Evolutionary conservation across 1,140 invertebrate genomes (phyloP).

Genomic region (Anagrus nilaparvatae): DNA sequence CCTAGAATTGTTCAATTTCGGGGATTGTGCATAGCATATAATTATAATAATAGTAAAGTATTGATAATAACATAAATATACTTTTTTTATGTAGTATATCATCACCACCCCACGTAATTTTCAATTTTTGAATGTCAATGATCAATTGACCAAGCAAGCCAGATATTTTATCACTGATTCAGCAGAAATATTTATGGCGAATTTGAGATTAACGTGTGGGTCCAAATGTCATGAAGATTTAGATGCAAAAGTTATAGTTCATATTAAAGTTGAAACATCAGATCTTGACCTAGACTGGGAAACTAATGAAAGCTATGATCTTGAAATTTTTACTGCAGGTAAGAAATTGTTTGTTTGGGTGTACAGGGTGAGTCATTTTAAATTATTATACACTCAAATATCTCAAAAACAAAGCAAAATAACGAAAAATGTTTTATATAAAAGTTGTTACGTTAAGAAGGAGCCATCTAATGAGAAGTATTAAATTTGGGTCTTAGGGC

Average conservation of each 20-base stretch:
- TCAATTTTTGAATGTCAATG: constrained; percentile 31
- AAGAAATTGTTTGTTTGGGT: no score
- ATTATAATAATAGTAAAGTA: no score
- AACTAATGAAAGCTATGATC: constrained; percentile 54
- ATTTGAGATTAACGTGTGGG: constrained; percentile 46
- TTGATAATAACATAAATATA: neutral
- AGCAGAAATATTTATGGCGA: constrained; percentile 43
- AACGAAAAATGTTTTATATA: no score
- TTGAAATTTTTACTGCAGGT: constrained; percentile 50
- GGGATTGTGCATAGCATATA: neutral
- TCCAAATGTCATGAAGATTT: constrained; percentile 42
- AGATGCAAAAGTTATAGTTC: constrained; percentile 44
- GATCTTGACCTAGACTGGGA: constrained; percentile 46
- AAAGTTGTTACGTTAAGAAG: no score
- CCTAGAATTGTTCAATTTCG: neutral
- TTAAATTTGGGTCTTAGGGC: no score
- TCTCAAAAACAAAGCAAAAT: no score
- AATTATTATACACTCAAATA: no score
- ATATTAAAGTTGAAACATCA: constrained; percentile 39
- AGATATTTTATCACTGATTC: constrained; percentile 42
- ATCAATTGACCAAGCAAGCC: constrained; percentile 14
- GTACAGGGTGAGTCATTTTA: no score
- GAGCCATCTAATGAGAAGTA: no score
- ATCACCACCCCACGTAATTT: constrained; percentile 19
- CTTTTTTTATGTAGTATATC: constrained; percentile 21